A percentile compares a stretch with the other conserved stretches of the same genome.
Conservation (phyloP, 2,797 vertebrate species). For the Meriones psammophilus region DNA sequence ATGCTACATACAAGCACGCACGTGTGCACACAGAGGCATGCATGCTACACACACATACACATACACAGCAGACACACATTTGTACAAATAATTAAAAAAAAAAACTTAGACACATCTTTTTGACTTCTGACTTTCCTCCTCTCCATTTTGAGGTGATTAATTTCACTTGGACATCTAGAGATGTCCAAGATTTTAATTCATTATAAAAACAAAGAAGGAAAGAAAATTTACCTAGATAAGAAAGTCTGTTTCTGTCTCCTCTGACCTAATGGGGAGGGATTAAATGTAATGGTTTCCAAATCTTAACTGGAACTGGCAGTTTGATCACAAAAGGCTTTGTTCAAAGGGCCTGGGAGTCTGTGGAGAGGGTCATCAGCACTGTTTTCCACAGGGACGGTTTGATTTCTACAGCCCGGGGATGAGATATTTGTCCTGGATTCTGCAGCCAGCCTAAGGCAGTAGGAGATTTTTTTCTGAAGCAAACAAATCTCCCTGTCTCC, state of each 20-base stretch:
- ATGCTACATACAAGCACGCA: not conserved
- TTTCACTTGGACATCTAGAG: constrained; percentile 36
- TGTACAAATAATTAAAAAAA: not conserved
- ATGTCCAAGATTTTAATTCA: constrained; percentile 57
- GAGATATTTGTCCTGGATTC: constrained; percentile 73
- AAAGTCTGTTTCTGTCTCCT: constrained; percentile 62
- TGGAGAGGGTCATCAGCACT: constrained; percentile 55
- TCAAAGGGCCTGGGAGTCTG: constrained; percentile 57
- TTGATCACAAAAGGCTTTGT: constrained; percentile 73
- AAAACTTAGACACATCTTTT: not conserved
- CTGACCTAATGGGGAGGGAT: constrained; percentile 66
- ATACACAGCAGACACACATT: not conserved
- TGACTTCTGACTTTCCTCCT: constrained; percentile 24
- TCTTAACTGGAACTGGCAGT: constrained; percentile 71
- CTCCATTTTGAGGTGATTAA: constrained; percentile 51
- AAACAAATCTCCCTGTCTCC: constrained; percentile 81
- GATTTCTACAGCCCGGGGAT: constrained; percentile 60
- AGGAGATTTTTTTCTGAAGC: constrained; percentile 75
- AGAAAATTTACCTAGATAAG: constrained; percentile 56
- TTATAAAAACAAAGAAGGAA: constrained; percentile 57
- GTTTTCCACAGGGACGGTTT: constrained; percentile 56
- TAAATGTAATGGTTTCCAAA: constrained; percentile 71
- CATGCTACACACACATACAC: not conserved
- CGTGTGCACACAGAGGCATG: not conserved
- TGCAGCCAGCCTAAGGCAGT: constrained; percentile 67